Evolutionary conservation across 2,797 vertebrate species (phyloP).

Genomic region (Lacerta viridis): DNA sequence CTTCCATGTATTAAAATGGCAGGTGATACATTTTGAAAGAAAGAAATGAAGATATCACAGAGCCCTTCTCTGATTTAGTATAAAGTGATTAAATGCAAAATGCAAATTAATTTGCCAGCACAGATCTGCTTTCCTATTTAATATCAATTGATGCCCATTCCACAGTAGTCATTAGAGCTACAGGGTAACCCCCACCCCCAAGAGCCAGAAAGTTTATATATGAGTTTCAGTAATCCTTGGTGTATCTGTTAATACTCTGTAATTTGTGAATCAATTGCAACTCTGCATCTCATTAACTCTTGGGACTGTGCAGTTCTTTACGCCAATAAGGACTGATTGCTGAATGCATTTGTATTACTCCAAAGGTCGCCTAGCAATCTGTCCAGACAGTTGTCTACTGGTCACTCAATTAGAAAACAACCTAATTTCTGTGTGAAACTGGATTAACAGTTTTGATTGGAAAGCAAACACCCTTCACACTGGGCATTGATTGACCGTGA

Average conservation of each 20-base stretch:
- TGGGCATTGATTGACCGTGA: slow-evolving; percentile 41
- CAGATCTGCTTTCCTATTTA: slow-evolving; percentile 5
- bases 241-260: slow-evolving; percentile 23
- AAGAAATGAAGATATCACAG: background rate
- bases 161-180: slow-evolving; percentile 19
- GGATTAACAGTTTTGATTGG: slow-evolving; percentile 46
- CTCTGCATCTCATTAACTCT: slow-evolving; percentile 53
- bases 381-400: background rate
- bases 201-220: background rate
- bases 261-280: slow-evolving; percentile 57
- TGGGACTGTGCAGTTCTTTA: slow-evolving; percentile 34
- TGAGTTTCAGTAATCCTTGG: background rate
- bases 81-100: background rate
- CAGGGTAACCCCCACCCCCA: background rate
- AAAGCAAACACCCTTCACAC: slow-evolving; percentile 35
- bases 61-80: background rate
- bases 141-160: slow-evolving; percentile 31
- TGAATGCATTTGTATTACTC: slow-evolving; percentile 40
- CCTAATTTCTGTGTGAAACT: slow-evolving; percentile 22
- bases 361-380: slow-evolving; percentile 13
- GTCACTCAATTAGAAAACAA: slow-evolving; percentile 17
- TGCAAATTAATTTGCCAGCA: background rate
- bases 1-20: background rate
- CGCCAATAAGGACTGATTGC: background rate
- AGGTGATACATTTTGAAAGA: background rate